These are phyloP conservation scores for Sapayoa aenigma DNA, from an alignment of 2,113 vertebrate genomes.

Conservation along the genomic window DNA sequence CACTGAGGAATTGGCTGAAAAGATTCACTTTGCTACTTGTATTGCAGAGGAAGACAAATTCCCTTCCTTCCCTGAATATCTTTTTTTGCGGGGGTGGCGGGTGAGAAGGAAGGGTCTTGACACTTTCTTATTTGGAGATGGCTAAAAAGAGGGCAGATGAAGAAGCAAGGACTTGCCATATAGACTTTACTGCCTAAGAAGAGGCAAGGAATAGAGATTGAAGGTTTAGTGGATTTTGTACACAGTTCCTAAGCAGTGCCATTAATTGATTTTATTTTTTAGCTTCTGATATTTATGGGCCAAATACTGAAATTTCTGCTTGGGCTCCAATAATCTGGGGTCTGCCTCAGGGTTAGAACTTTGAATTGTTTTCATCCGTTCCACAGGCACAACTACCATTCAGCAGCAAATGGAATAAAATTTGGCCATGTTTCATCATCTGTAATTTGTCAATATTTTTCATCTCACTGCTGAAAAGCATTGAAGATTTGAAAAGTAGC, in stretches of 20 bases:
- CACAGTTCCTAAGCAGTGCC: background rate
- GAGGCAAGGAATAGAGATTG: background rate
- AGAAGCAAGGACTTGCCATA: background rate
- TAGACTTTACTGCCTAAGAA: background rate
- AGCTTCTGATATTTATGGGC: slow-evolving; percentile 16
- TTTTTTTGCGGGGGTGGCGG: fast-evolving
- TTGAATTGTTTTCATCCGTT: background rate
- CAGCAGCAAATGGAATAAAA: slow-evolving; percentile 38
- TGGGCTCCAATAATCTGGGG: slow-evolving; percentile 26
- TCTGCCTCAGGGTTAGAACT: slow-evolving; percentile 25
- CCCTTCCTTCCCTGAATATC: background rate
- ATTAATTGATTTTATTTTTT: slow-evolving; percentile 27
- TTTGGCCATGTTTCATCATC: slow-evolving; percentile 48
- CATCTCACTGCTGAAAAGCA: slow-evolving; percentile 3
- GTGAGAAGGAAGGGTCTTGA: background rate
- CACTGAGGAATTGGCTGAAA: slow-evolving; percentile 76
- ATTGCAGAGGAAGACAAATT: slow-evolving; percentile 61
- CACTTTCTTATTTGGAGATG: background rate
- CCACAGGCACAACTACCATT: background rate
- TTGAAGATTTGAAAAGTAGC: background rate
- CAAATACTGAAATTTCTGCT: slow-evolving; percentile 47
- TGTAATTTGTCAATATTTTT: slow-evolving; percentile 56
- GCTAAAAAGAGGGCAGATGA: background rate
- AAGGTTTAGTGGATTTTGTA: background rate
- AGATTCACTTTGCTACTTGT: slow-evolving; percentile 62